Conservation (phyloP, 2,888 invertebrate genomes). For the Diarsia brunnea region DNA sequence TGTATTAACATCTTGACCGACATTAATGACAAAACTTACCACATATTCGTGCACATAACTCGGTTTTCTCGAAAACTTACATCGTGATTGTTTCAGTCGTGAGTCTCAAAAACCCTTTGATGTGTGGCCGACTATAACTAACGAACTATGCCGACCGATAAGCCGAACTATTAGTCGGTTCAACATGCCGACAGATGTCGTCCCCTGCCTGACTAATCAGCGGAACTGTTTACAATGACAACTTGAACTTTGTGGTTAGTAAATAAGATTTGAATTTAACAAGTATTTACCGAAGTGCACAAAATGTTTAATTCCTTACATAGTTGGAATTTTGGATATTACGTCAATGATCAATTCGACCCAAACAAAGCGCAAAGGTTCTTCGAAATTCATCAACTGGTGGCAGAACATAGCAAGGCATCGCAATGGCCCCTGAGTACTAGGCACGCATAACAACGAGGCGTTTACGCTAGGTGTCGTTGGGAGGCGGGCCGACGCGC, state of each 20-base stretch:
- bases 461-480: slow-evolving; percentile 85
- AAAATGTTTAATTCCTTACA: background rate
- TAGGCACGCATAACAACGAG: slow-evolving; percentile 87
- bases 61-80: slow-evolving; percentile 85
- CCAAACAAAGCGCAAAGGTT: slow-evolving; percentile 28
- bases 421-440: slow-evolving; percentile 81
- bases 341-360: background rate
- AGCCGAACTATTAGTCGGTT: slow-evolving; percentile 74
- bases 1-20: slow-evolving; percentile 72
- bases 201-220: slow-evolving; percentile 76
- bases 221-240: slow-evolving; percentile 73
- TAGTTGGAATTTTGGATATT: background rate
- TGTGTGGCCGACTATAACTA: slow-evolving; percentile 81
- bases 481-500: slow-evolving; percentile 87
- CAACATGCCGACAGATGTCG: slow-evolving; percentile 76
- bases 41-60: slow-evolving; percentile 85
- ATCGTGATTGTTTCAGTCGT: slow-evolving; percentile 85
- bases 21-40: slow-evolving; percentile 69
- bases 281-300: background rate
- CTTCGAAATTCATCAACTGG: slow-evolving; percentile 65
- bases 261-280: slow-evolving; percentile 34
- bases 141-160: slow-evolving; percentile 82
- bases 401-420: slow-evolving; percentile 72
- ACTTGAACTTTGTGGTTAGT: slow-evolving; percentile 63
- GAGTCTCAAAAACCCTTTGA: slow-evolving; percentile 84